Percentiles rank a stretch among this genome's conserved stretches.
phyloP scores from a whole-genome alignment of 2,113 vertebrate genomes.

The Hyperopisus bebe region DNA sequence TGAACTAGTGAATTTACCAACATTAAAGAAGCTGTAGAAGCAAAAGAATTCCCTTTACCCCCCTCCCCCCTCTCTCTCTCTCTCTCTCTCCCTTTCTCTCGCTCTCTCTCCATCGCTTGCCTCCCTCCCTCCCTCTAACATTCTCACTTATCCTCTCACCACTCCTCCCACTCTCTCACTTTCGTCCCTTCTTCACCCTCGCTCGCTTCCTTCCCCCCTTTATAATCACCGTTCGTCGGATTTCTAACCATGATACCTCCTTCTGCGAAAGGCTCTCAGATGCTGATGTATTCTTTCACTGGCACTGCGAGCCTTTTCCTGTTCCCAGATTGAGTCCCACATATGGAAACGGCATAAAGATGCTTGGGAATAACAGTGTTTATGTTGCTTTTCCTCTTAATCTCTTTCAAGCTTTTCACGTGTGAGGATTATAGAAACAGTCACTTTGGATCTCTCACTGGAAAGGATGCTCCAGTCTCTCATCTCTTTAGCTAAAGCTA shows the following conservation, averaged over 20 bases:
- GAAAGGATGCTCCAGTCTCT: conserved; percentile 16
- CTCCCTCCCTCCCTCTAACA: background rate
- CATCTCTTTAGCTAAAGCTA: conserved; percentile 4
- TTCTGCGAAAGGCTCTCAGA: conserved; percentile 8
- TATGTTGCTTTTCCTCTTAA: background rate
- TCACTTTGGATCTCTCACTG: conserved; percentile 4
- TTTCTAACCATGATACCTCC: conserved; percentile 12
- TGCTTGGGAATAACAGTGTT: conserved; percentile 18
- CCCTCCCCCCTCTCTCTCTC: background rate
- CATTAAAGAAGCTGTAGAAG: conserved; percentile 19
- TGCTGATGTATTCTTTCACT: background rate
- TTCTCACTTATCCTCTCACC: conserved; percentile 10
- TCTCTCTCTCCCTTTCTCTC: background rate
- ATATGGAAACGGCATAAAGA: conserved; percentile 1
- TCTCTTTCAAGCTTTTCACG: background rate
- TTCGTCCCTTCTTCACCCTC: conserved; percentile 30
- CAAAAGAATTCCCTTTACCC: conserved; percentile 9
- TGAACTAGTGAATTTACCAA: conserved; percentile 21
- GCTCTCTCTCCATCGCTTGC: conserved; percentile 17
- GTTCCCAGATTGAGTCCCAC: conserved; percentile 11
- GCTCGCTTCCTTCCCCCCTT: background rate
- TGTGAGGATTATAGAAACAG: conserved; percentile 20
- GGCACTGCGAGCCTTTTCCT: background rate
- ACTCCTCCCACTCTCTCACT: conserved; percentile 16
- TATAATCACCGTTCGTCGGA: background rate